Evolutionary conservation across 2,888 invertebrate genomes (phyloP), one percentile per base, ranked within the genome.

Genomic region (Auanema sp.): DNA sequence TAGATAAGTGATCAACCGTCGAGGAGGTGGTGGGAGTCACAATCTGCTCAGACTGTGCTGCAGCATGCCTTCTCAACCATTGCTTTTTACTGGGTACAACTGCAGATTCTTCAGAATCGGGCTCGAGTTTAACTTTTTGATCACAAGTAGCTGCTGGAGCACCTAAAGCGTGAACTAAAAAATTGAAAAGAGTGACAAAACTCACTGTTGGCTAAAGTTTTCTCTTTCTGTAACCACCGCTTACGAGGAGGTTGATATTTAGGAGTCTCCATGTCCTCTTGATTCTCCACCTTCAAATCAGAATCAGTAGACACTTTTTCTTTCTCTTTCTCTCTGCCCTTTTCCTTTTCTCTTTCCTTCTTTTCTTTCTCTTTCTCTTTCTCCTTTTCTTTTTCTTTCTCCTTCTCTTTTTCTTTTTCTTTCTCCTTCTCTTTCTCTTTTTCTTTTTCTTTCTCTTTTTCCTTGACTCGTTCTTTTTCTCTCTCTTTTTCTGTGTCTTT

Each of bases 331-430:
- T 53, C 21, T 8, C 53, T 21, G 23, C 25, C 12, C 25, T 25
- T 53, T 25, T 23, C 12, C n/a, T 53, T 5, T 42, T 25, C 25
- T 53, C 25, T 25, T 23, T n/a, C 25, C 53, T 53, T 25, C 25
- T 25, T 12, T n/a, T 21, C 18, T 21, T 42, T 53, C 53, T 53
- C 21, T 21, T 25, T 23, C 23, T 53, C 53, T 40, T 54, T 54
- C 41, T 44, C 44, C 53, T 53, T 53, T 24, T 53, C 24, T 23
- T 23, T 23, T 11, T 53, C 53, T 24, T 18, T 23, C 4, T 10
- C 24, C 10, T 53, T n/a, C 10, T 24, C 25, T 24, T 23, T 24
- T 24, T 24, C 25, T 24, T 23, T 24, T 10, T 24, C 25, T 10
- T 24, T 18, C 6, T 40, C 41, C 55, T 54, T 54, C 12, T 16